Conservation (phyloP, 2,888 invertebrate species). For the Abrostola tripartita region DNA sequence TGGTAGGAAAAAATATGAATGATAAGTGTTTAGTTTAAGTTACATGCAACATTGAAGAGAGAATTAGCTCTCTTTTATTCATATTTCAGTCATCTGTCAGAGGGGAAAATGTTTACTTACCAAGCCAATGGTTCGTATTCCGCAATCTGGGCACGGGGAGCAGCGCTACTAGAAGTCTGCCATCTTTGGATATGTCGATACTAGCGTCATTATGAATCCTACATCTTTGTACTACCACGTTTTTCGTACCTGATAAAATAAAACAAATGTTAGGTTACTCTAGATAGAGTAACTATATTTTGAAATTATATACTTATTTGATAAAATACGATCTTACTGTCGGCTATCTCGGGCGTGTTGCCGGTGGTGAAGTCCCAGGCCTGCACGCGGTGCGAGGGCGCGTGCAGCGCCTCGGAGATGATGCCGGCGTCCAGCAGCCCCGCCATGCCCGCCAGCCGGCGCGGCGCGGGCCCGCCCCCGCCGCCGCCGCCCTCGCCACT, state of each 20-base stretch:
- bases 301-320: neutral
- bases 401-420: slow-evolving; percentile 87
- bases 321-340: slow-evolving; percentile 85
- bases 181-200: slow-evolving; percentile 94
- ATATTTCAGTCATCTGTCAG: neutral
- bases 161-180: slow-evolving; percentile 92
- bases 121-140: slow-evolving; percentile 91
- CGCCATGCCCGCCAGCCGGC: slow-evolving; percentile 78
- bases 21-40: too few relatives aligned
- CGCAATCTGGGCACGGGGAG: slow-evolving; percentile 91
- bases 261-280: neutral
- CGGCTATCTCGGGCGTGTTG: slow-evolving; percentile 91
- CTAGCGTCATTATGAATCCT: slow-evolving; percentile 96
- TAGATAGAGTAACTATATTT: neutral
- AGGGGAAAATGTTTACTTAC: slow-evolving; percentile 76
- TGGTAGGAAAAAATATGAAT: too few relatives aligned
- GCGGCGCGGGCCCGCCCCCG: slow-evolving; percentile 56
- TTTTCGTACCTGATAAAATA: slow-evolving; percentile 88
- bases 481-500: slow-evolving; percentile 45
- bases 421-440: slow-evolving; percentile 80
- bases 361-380: slow-evolving; percentile 94
- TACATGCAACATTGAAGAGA: too few relatives aligned
- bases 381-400: slow-evolving; percentile 93
- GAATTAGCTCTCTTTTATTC: too few relatives aligned
- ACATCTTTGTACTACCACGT: slow-evolving; percentile 93